These are phyloP conservation scores for Drosophila funebris DNA, from an alignment of 1,140 invertebrate species.

Conservation along the genomic window DNA sequence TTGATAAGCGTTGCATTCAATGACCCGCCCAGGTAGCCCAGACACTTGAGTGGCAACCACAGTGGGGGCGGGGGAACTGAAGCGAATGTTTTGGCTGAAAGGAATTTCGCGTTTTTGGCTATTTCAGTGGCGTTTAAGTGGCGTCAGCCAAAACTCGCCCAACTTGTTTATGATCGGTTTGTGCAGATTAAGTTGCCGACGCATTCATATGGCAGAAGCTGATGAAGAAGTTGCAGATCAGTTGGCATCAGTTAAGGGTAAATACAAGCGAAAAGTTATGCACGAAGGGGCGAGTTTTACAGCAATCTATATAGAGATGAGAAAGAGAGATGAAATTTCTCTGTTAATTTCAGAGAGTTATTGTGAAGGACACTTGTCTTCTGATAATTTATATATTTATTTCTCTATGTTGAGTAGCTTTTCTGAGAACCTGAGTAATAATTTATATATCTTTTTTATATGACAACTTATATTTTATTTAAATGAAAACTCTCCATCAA, in stretches of 20 bases:
- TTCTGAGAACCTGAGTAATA: no score
- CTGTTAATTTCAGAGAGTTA: no score
- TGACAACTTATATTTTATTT: no score
- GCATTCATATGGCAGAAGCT: background rate
- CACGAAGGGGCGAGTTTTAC: background rate
- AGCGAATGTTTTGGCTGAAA: conserved; percentile 25
- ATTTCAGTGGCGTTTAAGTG: conserved; percentile 70
- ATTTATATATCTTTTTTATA: no score
- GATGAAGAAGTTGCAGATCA: background rate
- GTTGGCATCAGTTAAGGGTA: background rate
- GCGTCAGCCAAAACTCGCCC: conserved; percentile 43
- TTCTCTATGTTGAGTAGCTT: no score
- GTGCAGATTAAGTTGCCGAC: conserved; percentile 30
- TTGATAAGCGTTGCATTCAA: conserved; percentile 52
- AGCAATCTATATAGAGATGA: background rate
- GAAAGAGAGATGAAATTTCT: no score
- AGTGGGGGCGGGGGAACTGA: background rate
- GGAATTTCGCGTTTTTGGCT: conserved; percentile 56
- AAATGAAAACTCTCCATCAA: no score
- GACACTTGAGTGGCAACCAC: background rate
- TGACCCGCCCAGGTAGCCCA: conserved; percentile 44
- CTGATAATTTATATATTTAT: no score
- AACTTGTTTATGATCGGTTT: conserved; percentile 53
- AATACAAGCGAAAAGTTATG: background rate
- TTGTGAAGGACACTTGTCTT: no score